A percentile compares a stretch with the other conserved stretches of the same genome.
phyloP scores from a whole-genome alignment of 2,888 invertebrate species.

The Diabrotica balteata region DNA sequence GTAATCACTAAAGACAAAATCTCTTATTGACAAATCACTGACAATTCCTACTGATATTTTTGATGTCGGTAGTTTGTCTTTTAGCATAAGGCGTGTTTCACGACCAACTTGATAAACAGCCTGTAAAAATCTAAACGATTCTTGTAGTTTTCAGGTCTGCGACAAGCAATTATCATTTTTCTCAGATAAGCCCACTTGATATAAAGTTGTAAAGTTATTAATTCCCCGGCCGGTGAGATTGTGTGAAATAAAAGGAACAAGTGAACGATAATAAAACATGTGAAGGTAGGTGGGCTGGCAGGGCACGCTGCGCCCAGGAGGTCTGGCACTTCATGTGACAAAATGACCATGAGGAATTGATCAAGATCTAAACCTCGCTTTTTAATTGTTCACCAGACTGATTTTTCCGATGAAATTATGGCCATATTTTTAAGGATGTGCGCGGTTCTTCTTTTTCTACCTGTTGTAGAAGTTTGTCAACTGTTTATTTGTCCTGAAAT shows the following conservation, averaged over 20 bases:
- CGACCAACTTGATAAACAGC: conserved; percentile 24
- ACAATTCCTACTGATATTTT: conserved; percentile 16
- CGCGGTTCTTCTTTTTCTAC: conserved; percentile 19
- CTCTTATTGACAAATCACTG: conserved; percentile 17
- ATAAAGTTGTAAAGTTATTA: conserved; percentile 56
- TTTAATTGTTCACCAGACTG: conserved; percentile 59
- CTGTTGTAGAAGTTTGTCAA: conserved; percentile 18
- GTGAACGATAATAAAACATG: conserved; percentile 57
- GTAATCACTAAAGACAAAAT: neutral
- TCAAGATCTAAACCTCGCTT: conserved; percentile 59
- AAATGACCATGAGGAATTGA: conserved; percentile 60
- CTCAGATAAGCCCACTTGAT: conserved; percentile 46
- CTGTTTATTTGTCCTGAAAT: conserved; percentile 19
- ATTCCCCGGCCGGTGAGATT: conserved; percentile 53
- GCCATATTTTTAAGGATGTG: conserved; percentile 46
- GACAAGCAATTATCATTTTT: conserved; percentile 36
- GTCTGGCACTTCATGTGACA: conserved; percentile 60
- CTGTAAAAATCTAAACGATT: conserved; percentile 34
- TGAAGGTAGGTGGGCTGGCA: conserved; percentile 58
- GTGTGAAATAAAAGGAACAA: conserved; percentile 54
- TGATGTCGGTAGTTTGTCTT: conserved; percentile 18
- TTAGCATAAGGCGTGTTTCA: conserved; percentile 21
- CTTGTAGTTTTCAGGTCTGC: conserved; percentile 31
- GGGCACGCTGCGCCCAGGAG: conserved; percentile 57
- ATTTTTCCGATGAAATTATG: conserved; percentile 36